Evolutionary conservation across 2,888 invertebrate species (phyloP), one percentile per base, ranked within the genome.

Genomic region (Alviniconcha strummeri): DNA sequence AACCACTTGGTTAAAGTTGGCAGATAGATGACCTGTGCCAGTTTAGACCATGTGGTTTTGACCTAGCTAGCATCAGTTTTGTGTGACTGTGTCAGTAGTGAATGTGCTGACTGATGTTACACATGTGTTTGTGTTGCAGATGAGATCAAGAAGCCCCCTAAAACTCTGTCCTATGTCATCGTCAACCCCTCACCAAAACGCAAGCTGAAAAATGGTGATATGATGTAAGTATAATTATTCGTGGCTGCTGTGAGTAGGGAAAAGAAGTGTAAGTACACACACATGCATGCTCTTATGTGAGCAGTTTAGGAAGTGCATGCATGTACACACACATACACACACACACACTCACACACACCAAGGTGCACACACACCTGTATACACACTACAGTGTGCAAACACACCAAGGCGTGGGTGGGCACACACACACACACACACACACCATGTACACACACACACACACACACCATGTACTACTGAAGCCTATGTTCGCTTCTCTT

Each of bases 161-260:
- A 87, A 79, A 84, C 86, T 8, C 80, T 99, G 13, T 98, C 98
- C 17, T 99, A 98, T 94, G 98, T 99, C 88, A 98, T 99, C 91
- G 98, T 99, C 93, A 99, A 99, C 94, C 99, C 99, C 4, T 98
- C 97, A 94, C 98, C 98, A 94, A 99, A 99, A 94, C 95, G 98
- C 67, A 97, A 97, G 94, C 95, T 99, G 88, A 97, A 98, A 94
- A 97, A 97, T 94, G 98, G 98, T 80, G 99, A 99, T 94, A 96
- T 98, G 86, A 97, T 99, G 96, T 99, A 95, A 96, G 96, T 95
- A 11, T 80, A 55, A 9, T 13, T 77, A 13, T 74, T 72, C 85
- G 86, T 6, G 85, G 84, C 75, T 74, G 11, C 36, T 9, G 36
- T 74, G 52, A 54, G 17, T 17, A 1, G 17, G 19, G 71, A 60